Conservation (phyloP, 2,888 invertebrate genomes). For the Amphipoea lucens region DNA sequence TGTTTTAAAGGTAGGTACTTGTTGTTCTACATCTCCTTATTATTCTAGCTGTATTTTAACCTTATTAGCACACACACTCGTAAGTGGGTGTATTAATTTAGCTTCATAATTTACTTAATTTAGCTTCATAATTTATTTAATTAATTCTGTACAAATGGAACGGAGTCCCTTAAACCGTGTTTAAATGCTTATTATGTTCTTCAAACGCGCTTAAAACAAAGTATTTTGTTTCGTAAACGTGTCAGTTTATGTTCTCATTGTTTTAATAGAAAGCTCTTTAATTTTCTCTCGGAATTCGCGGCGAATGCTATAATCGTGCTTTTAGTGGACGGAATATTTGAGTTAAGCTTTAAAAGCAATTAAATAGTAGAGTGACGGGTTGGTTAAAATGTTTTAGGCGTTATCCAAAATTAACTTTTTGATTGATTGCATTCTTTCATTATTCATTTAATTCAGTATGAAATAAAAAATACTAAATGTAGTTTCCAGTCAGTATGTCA, state of each 20-base stretch:
- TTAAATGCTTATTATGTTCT: slow-evolving; percentile 49
- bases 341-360: slow-evolving; percentile 34
- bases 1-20: background rate
- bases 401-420: slow-evolving; percentile 10
- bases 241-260: slow-evolving; percentile 38
- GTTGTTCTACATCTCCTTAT: background rate
- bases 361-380: slow-evolving; percentile 9
- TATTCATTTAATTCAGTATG: background rate
- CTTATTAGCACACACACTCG: background rate
- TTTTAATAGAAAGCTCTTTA: slow-evolving; percentile 50
- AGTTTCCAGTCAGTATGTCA: background rate
- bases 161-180: slow-evolving; percentile 31
- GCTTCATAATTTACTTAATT: slow-evolving; percentile 28
- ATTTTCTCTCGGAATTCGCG: slow-evolving; percentile 21
- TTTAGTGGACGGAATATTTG: slow-evolving; percentile 29
- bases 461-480: background rate
- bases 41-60: slow-evolving; percentile 13
- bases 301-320: slow-evolving; percentile 19
- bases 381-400: slow-evolving; percentile 16
- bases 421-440: background rate
- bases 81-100: slow-evolving; percentile 14
- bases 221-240: slow-evolving; percentile 44
- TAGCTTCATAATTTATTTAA: slow-evolving; percentile 28
- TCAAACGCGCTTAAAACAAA: slow-evolving; percentile 41
- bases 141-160: slow-evolving; percentile 32